Evolutionary conservation across 2,888 invertebrate genomes (phyloP).

Genomic region (Agrotis puta): DNA sequence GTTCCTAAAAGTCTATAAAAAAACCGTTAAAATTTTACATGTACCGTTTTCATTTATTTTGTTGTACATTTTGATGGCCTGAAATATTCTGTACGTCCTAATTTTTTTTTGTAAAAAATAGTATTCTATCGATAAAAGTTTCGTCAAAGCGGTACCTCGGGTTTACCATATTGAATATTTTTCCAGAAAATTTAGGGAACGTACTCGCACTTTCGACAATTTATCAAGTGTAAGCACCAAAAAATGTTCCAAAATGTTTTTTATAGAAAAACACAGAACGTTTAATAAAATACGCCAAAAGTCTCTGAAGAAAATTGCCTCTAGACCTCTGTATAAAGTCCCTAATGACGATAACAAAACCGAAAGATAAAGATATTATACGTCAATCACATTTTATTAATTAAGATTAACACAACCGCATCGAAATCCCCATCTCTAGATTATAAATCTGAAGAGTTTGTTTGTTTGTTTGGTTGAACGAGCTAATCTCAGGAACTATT

Average conservation of each 20-base stretch:
- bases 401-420: no score
- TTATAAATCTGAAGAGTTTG: no score
- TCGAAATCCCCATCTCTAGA: no score
- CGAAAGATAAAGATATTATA: neutral
- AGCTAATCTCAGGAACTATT: no score
- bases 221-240: neutral
- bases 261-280: no score
- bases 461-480: no score
- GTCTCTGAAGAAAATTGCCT: no score
- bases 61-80: constrained; percentile 15
- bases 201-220: accelerated
- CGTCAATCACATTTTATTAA: no score
- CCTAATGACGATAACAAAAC: neutral
- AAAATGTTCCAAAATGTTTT: no score
- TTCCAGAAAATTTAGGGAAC: neutral
- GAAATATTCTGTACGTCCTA: neutral
- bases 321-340: neutral
- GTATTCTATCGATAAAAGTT: neutral
- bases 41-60: constrained; percentile 10
- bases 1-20: constrained; percentile 5
- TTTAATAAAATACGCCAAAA: no score
- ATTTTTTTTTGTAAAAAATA: neutral
- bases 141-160: neutral
- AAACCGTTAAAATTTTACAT: neutral
- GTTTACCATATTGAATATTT: neutral